A percentile compares a stretch with the other conserved stretches of the same genome.
Conservation (phyloP, 2,113 vertebrate genomes). For the Parus major region DNA sequence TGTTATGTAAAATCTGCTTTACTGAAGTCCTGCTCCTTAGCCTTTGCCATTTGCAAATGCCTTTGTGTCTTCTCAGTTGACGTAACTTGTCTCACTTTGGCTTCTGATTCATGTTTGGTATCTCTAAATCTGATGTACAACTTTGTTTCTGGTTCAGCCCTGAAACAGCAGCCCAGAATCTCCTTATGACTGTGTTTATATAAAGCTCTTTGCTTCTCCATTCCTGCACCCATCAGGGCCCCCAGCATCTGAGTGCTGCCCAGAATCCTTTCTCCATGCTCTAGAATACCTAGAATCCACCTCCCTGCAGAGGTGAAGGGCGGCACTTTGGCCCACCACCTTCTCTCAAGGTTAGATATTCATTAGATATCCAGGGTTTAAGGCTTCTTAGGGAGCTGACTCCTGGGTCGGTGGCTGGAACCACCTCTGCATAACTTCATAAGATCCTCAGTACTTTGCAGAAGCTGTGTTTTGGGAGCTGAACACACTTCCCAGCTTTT, state of each 20-base stretch:
- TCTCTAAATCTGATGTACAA: not conserved
- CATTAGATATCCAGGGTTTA: not conserved
- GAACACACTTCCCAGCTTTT: not conserved
- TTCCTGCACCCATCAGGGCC: not conserved
- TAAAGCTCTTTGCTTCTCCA: not conserved
- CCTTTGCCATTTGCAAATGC: slow-evolving; percentile 35
- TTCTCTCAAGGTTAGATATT: not conserved
- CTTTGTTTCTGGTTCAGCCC: not conserved
- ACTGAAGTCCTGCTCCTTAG: not conserved
- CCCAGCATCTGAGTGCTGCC: not conserved
- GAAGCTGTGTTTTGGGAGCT: not conserved
- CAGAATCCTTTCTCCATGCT: not conserved
- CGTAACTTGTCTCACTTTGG: not conserved
- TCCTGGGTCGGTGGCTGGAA: not conserved
- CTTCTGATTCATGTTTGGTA: not conserved
- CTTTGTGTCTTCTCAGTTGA: not conserved
- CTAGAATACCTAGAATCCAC: not conserved
- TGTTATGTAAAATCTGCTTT: slow-evolving; percentile 15
- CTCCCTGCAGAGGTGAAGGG: not conserved
- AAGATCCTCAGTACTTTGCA: not conserved
- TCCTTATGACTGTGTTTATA: not conserved
- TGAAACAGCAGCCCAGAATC: not conserved
- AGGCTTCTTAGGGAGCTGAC: not conserved
- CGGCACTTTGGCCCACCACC: rapidly evolving
- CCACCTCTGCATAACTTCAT: not conserved